A percentile compares a stretch with the other conserved stretches of the same genome.
Evolutionary conservation across 2,888 invertebrate genomes (phyloP).

Genomic region (Drosophila mimica): DNA sequence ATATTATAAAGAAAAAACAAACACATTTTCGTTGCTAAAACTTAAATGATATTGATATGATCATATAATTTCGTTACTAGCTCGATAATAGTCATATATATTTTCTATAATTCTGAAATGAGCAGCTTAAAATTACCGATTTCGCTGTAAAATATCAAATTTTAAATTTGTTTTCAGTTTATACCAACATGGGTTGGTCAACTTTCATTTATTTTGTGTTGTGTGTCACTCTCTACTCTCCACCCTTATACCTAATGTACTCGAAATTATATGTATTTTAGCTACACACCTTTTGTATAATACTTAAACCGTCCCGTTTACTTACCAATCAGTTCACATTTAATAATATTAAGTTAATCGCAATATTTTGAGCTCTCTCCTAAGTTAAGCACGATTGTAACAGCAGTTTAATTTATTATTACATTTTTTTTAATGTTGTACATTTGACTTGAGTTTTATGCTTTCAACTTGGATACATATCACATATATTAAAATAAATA

Average conservation of each 20-base stretch:
- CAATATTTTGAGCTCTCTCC: conserved; percentile 36
- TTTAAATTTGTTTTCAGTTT: conserved; percentile 14
- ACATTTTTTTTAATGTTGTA: conserved; percentile 50
- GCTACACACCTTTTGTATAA: conserved; percentile 45
- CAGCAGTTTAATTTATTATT: conserved; percentile 43
- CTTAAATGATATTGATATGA: neutral
- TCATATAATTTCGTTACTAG: neutral
- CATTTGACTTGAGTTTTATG: conserved; percentile 37
- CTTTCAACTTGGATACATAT: conserved; percentile 58
- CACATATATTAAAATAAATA: conserved; percentile 58
- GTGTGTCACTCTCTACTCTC: conserved; percentile 26
- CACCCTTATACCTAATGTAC: conserved; percentile 29
- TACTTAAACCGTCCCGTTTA: conserved; percentile 57
- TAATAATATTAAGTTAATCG: conserved; percentile 39
- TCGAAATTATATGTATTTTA: conserved; percentile 43
- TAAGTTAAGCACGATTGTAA: conserved; percentile 33
- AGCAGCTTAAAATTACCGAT: conserved; percentile 2
- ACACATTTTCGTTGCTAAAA: conserved; percentile 9
- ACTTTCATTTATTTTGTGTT: conserved; percentile 29
- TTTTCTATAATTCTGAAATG: neutral
- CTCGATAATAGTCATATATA: neutral
- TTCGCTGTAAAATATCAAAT: conserved; percentile 19
- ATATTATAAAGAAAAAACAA: neutral
- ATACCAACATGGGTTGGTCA: conserved; percentile 10
- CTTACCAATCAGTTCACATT: conserved; percentile 28